Conservation (phyloP, 2,888 invertebrate genomes). For the Ophraella communa region DNA sequence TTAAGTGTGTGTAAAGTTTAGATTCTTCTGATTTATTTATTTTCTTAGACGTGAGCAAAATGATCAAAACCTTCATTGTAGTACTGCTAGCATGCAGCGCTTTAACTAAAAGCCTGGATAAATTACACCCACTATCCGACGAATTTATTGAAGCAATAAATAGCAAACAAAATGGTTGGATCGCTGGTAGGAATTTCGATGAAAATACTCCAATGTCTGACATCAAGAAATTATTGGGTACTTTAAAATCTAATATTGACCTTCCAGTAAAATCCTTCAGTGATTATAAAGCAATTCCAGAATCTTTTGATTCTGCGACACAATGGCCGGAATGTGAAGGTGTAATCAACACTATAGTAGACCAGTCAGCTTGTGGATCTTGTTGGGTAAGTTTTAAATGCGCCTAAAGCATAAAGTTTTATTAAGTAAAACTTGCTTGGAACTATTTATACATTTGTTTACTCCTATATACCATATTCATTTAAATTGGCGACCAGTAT, state of each 20-base stretch:
- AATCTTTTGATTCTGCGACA: slow-evolving; percentile 78
- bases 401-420: neutral
- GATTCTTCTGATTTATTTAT: neutral
- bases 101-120: neutral
- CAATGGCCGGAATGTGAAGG: slow-evolving; percentile 81
- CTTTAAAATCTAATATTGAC: slow-evolving; percentile 53
- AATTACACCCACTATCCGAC: slow-evolving; percentile 68
- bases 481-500: too few species aligned
- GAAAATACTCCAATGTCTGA: slow-evolving; percentile 65
- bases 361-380: slow-evolving; percentile 87
- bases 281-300: slow-evolving; percentile 61
- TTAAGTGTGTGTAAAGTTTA: too few species aligned
- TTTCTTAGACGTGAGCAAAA: neutral
- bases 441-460: too few species aligned
- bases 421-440: too few species aligned
- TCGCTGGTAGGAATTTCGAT: slow-evolving; percentile 79
- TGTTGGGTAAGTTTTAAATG: slow-evolving; percentile 72
- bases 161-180: slow-evolving; percentile 73
- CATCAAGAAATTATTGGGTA: slow-evolving; percentile 73
- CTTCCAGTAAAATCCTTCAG: neutral
- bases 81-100: neutral
- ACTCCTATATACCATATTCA: too few species aligned
- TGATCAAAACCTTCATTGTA: neutral
- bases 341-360: slow-evolving; percentile 77
- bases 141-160: slow-evolving; percentile 77